These are phyloP conservation scores for Tympanoctomys barrerae DNA, from an alignment of 2,797 vertebrate genomes.

Conservation along the genomic window DNA sequence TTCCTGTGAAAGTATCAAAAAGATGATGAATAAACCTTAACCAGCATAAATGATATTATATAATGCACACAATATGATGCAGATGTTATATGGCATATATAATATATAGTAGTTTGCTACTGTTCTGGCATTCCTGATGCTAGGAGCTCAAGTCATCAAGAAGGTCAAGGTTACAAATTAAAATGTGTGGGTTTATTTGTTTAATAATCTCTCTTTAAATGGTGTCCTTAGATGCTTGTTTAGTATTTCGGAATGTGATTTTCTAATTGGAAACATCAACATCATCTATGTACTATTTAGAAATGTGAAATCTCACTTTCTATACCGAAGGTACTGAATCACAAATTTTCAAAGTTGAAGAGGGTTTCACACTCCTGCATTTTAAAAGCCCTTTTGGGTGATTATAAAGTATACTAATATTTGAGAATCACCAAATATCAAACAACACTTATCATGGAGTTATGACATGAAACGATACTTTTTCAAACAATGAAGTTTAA, in stretches of 20 bases:
- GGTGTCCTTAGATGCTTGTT: background rate
- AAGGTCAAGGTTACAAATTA: background rate
- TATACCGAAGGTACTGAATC: background rate
- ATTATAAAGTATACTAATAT: background rate
- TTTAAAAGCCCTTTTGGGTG: background rate
- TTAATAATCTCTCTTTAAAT: background rate
- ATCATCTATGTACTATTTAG: background rate
- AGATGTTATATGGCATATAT: background rate
- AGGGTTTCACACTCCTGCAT: background rate
- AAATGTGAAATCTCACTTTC: background rate
- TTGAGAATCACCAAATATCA: background rate
- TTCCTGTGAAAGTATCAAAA: background rate
- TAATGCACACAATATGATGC: background rate
- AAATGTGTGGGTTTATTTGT: background rate
- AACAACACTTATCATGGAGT: background rate
- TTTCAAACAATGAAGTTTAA: background rate
- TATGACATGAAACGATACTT: background rate
- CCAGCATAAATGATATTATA: background rate
- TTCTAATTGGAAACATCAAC: background rate
- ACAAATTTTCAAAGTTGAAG: background rate
- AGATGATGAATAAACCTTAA: background rate
- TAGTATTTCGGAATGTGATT: background rate
- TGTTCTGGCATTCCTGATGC: background rate
- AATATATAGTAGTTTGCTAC: background rate
- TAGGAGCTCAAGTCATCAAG: background rate